Percentiles rank a stretch among this genome's conserved stretches.
phyloP scores from a whole-genome alignment of 2,888 invertebrate genomes.

The Pseudococcus jackbeardsleyi region DNA sequence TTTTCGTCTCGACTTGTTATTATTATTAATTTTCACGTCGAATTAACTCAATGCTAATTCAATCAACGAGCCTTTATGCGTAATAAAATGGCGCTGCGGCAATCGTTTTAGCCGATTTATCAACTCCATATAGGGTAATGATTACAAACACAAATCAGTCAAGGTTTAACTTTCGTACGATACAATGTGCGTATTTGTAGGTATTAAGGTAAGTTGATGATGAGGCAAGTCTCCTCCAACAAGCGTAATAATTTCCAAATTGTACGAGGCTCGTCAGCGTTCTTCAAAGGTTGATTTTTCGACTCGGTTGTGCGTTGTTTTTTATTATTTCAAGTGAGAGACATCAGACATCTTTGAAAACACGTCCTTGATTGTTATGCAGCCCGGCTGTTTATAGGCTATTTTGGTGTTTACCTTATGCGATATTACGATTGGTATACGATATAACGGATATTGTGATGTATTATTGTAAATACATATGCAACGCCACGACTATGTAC shows the following conservation, averaged over 20 bases:
- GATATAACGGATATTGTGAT: not conserved
- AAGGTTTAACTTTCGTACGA: constrained; percentile 7
- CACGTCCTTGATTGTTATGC: constrained; percentile 7
- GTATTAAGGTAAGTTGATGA: not conserved
- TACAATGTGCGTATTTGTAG: not conserved
- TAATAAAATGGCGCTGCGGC: not conserved
- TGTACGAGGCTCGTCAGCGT: not conserved
- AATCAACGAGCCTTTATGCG: constrained; percentile 13
- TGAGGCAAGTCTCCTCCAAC: not conserved
- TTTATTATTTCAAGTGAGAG: not conserved
- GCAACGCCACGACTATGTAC: constrained; percentile 12
- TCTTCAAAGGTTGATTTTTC: not conserved
- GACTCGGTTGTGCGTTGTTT: not conserved
- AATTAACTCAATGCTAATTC: constrained; percentile 39
- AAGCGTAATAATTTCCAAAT: constrained; percentile 16
- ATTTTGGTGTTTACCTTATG: not conserved
- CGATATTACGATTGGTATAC: not conserved
- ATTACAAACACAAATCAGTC: constrained; percentile 9
- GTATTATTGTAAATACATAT: constrained; percentile 17
- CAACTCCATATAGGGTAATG: constrained; percentile 23
- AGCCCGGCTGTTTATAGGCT: too few relatives aligned
- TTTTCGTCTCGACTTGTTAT: not conserved
- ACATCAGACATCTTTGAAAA: not conserved
- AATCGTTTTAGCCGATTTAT: constrained; percentile 19
- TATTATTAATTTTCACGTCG: constrained; percentile 18